phyloP scores from a whole-genome alignment of 2,113 vertebrate species.

The Nothocercus nigrocapillus region DNA sequence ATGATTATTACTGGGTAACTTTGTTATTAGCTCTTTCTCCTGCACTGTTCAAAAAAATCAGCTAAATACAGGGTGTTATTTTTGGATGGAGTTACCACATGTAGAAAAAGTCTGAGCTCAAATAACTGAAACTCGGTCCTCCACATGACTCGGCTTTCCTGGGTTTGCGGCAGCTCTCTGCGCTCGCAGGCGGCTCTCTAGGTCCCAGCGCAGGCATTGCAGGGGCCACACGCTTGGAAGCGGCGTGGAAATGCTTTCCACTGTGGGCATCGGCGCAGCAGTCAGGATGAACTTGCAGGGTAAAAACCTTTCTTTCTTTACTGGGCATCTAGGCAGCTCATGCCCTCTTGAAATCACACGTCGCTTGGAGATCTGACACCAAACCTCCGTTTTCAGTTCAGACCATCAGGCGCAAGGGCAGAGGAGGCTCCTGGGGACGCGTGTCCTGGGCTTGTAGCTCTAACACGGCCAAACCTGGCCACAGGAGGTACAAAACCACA shows the following conservation, averaged over 20 bases:
- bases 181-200: fast-evolving
- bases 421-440: fast-evolving
- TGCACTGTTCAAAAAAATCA: not conserved
- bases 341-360: not conserved
- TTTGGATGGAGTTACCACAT: not conserved
- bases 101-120: not conserved
- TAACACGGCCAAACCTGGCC: not conserved
- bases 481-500: not conserved
- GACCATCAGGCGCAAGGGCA: not conserved
- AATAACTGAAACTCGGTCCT: not conserved
- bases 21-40: not conserved
- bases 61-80: not conserved
- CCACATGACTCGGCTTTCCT: fast-evolving
- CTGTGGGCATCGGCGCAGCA: fast-evolving
- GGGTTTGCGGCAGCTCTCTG: not conserved
- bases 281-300: not conserved
- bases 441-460: not conserved
- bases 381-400: not conserved
- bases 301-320: not conserved
- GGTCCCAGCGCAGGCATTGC: too few relatives aligned
- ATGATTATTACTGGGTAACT: not conserved
- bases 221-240: fast-evolving
- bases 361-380: not conserved
- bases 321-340: not conserved
- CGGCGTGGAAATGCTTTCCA: not conserved